phyloP scores from a whole-genome alignment of 2,113 vertebrate species.

The Pholis gunnellus region DNA sequence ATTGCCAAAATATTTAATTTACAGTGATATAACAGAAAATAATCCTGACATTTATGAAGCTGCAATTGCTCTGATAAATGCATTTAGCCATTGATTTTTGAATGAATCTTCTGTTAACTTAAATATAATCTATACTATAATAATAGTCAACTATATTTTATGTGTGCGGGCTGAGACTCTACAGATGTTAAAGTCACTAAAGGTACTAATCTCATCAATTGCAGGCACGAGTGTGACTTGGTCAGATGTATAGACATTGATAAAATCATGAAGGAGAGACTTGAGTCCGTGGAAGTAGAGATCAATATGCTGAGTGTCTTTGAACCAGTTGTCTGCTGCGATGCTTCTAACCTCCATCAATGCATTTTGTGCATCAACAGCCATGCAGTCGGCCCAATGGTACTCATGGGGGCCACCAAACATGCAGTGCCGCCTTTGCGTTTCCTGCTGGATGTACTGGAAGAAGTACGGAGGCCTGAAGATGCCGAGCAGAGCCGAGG shows the following conservation, averaged over 20 bases:
- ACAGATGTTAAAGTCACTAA: too few relatives aligned
- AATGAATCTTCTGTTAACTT: too few relatives aligned
- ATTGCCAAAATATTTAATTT: neutral
- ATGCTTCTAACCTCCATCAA: slow-evolving; percentile 18
- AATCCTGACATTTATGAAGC: neutral
- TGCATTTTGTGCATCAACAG: slow-evolving; percentile 76
- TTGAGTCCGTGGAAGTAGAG: neutral
- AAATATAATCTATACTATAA: neutral
- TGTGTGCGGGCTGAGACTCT: neutral
- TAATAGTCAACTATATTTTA: too few relatives aligned
- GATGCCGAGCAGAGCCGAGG: slow-evolving; percentile 96
- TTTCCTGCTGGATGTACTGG: slow-evolving; percentile 98
- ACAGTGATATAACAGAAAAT: too few relatives aligned
- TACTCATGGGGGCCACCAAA: slow-evolving; percentile 99
- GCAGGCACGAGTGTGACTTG: neutral
- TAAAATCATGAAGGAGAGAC: neutral
- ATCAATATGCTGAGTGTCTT: slow-evolving; percentile 30
- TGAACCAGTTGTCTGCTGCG: neutral
- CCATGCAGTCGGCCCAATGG: slow-evolving; percentile 96
- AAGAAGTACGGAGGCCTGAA: slow-evolving; percentile 98
- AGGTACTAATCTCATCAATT: neutral
- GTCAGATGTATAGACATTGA: too few relatives aligned
- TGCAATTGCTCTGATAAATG: neutral
- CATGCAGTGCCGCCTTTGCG: slow-evolving; percentile 97
- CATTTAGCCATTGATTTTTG: neutral